phyloP scores from a whole-genome alignment of 2,797 vertebrate genomes.

The Xerus rutilus region DNA sequence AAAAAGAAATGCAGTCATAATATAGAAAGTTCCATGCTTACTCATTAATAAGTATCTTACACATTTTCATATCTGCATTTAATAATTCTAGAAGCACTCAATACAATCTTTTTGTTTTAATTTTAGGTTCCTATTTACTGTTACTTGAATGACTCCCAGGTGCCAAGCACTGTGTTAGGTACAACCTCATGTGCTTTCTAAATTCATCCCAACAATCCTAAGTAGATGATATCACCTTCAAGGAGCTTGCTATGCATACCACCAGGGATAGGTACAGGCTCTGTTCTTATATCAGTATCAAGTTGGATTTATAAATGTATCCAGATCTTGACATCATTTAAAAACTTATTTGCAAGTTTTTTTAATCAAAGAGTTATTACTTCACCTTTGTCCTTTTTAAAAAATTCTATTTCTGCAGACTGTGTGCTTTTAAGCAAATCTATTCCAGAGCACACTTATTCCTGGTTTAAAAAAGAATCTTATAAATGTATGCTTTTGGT shows the following conservation, averaged over 20 bases:
- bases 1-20: not conserved
- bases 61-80: not conserved
- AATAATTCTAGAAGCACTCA: not conserved
- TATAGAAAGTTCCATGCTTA: not conserved
- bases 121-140: not conserved
- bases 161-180: not conserved
- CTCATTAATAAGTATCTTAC: not conserved
- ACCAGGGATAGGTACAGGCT: not conserved
- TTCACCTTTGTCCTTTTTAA: slow-evolving; percentile 5
- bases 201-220: not conserved
- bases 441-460: not conserved
- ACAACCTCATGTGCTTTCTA: not conserved
- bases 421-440: not conserved
- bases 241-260: not conserved
- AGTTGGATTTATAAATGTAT: not conserved
- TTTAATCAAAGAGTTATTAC: not conserved
- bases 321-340: not conserved
- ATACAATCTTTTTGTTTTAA: not conserved
- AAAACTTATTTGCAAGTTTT: slow-evolving; percentile 45
- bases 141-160: not conserved
- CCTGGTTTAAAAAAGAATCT: not conserved
- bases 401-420: slow-evolving; percentile 9
- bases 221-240: not conserved
- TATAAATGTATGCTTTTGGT: not conserved
- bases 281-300: not conserved